Evolutionary conservation across 2,888 invertebrate genomes (phyloP), one percentile per base, ranked within the genome.

Genomic region (Dilophus febrilis): DNA sequence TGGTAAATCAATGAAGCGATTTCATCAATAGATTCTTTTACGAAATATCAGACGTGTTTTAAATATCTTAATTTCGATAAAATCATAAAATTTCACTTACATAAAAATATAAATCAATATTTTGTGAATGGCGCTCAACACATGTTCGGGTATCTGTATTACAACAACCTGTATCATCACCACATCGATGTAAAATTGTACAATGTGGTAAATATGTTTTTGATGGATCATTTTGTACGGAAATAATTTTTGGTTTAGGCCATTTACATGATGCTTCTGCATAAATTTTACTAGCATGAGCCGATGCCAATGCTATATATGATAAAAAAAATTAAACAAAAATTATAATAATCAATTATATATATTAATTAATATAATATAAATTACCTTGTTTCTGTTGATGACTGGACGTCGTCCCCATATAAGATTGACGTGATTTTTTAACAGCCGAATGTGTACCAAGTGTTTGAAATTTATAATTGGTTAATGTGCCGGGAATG

Each of bases 81-180:
- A n/a, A n/a, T n/a, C n/a, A n/a, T n/a, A n/a, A n/a, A n/a, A n/a
- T n/a, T n/a, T 12, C 54, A 79, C 86, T 83, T 61, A 90, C 90
- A 58, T 77, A 78, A 59, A 90, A 85, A 42, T 79, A 76, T 37
- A 83, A 67, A 32, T 77, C 73, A 42, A 90, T 75, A 48, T 70
- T 67, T 49, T 74, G 70, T 28, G 77, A 75, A 11, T 69, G 70
- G 54, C 82, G 78, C 1, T 87, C 80, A 12, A 77, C 80, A 61
- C 90, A 91, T 33, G 77, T 77, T 44, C 77, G 71, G 1, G 69
- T 63, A 45, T 77, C 76, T 44, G 71, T 70, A 46, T 66, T 66
- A 58, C 92, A 92, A 64, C 91, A 92, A 40, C 90, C 90, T 16
- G 84, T 77, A 61, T 86, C 85, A 49, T 85, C 83, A 11, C 80